Evolutionary conservation across 2,888 invertebrate genomes (phyloP).

Genomic region (Torymus texanus): DNA sequence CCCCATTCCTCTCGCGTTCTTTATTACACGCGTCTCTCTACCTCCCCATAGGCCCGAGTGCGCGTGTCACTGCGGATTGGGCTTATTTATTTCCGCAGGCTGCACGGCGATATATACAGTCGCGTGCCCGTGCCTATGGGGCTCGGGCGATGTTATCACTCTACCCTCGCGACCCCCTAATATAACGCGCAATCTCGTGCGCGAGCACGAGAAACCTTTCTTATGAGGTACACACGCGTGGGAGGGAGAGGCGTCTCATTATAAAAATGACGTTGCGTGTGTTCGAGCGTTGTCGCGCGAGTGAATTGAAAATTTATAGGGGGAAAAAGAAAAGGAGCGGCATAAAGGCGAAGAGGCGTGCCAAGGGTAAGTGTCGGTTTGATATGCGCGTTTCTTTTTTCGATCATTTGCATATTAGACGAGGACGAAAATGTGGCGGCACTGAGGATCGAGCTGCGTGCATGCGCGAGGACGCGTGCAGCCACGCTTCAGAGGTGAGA

Average conservation of each 20-base stretch:
- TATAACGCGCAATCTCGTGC: slow-evolving; percentile 32
- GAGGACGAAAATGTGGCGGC: background rate
- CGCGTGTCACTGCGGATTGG: background rate
- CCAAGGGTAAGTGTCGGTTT: slow-evolving; percentile 14
- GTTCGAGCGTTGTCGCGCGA: slow-evolving; percentile 1
- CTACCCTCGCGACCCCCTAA: background rate
- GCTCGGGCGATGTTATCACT: slow-evolving; percentile 15
- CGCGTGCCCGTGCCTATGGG: slow-evolving; percentile 1
- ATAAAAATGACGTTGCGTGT: slow-evolving; percentile 48
- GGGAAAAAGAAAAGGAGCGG: background rate
- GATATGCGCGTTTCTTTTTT: background rate
- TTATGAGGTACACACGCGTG: too few relatives aligned
- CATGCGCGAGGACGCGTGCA: background rate
- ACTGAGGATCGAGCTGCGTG: too few relatives aligned
- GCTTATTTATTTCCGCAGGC: slow-evolving; percentile 40
- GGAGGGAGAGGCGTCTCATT: slow-evolving; percentile 25
- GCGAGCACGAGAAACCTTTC: slow-evolving; percentile 1
- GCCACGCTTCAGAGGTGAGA: background rate
- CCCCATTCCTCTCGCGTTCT: background rate
- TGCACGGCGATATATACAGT: slow-evolving; percentile 11
- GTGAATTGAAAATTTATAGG: slow-evolving; percentile 50
- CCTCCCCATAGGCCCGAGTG: background rate
- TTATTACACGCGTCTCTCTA: background rate
- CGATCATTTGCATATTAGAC: slow-evolving; percentile 25
- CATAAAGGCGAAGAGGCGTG: background rate